Evolutionary conservation across 2,797 vertebrate species (phyloP), one percentile per base, ranked within the genome.

Genomic region (Chrosomus eos): DNA sequence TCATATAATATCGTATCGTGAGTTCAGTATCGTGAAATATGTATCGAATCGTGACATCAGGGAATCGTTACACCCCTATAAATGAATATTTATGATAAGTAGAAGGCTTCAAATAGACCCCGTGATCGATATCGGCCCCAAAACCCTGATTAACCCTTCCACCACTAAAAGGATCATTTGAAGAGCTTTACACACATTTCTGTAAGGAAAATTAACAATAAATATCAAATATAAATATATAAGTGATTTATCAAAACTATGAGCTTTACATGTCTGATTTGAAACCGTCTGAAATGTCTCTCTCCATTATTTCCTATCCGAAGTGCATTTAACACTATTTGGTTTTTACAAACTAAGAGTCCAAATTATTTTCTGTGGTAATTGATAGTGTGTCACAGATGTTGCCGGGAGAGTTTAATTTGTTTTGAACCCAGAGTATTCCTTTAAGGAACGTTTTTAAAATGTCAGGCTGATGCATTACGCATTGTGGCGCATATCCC

Each of bases 371-470:
- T 18, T 53, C 60, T 26, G 45, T 38, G 58, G 36, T 78, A 51
- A 80, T 9, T 68, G 43, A 80, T 51, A 80, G 60, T 45, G 1
- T 78, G 76, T 64, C 58, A 64, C 58, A 80, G 77, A 68, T 70
- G 64, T 36, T 68, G 79, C 45, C 13, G 21, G 45, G 19, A 38
- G 64, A 70, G 79, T 68, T 70, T 80, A 58, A 76, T 84, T 74
- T 80, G 53, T 67, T 87, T 82, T 80, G 81, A 67, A 73, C 16
- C 58, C 43, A 7, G 31, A 21, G 31, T 55, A 36, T 82, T 79
- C 87, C 90, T 87, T 91, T 81, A 85, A 87, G 91, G 91, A 90
- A 89, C 88, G 86, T 89, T 88, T 92, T 91, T 90, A 89, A 92
- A 91, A 92, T 68, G 83, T 78, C 48, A 81, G 82, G 31, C 70